Base-by-base conservation (phyloP, 2,797 vertebrate species). In the Poliocrania exsul region DNA sequence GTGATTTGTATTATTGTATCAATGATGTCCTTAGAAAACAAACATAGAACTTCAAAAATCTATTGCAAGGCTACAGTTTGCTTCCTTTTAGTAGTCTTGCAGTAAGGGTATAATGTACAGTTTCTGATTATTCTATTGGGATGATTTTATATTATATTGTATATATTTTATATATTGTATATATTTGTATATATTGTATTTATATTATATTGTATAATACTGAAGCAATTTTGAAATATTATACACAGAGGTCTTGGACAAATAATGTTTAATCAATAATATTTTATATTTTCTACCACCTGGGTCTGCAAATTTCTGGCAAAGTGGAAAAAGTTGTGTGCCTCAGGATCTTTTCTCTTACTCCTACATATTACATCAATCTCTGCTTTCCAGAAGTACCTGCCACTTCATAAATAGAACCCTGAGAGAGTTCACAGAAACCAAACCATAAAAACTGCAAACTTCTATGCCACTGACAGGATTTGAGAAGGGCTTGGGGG, bases 1-100 rank as follows among this genome's bases (percentile, higher is more conserved):
- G 79, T 90, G 83, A 96, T 97, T 97, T 96, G 91, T 93, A 83
- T 90, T 95, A 78, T 88, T 92, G 66, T 90, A 61, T 91, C 80
- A 86, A 40, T 5, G 26, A 47, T 58, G 35, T 53, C 40, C 57
- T 60, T 61, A 64, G 57, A 93, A 95, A 94, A 82, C 46, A 74
- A 93, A 86, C 51, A n/a, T 3, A 79, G 40, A 89, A 60, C 58
- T 83, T 90, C 28, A 65, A 67, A 87, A 84, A 67, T 82, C 46
- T 57, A 31, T 66, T 62, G 29, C 19, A 25, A 21, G 49, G 47
- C 37, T 47, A 47, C 42, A 62, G 50, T 75, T 86, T 83, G 33
- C 46, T 84, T 88, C 58, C 46, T 84, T 70, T 84, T 81, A 67
- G 1, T 13, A 77, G 23, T 64, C 28, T 17, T 79, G 50, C 29